Evolutionary conservation across 2,797 vertebrate genomes (phyloP), one percentile per base, ranked within the genome.

Genomic region (Hypotaenidia philippensis): DNA sequence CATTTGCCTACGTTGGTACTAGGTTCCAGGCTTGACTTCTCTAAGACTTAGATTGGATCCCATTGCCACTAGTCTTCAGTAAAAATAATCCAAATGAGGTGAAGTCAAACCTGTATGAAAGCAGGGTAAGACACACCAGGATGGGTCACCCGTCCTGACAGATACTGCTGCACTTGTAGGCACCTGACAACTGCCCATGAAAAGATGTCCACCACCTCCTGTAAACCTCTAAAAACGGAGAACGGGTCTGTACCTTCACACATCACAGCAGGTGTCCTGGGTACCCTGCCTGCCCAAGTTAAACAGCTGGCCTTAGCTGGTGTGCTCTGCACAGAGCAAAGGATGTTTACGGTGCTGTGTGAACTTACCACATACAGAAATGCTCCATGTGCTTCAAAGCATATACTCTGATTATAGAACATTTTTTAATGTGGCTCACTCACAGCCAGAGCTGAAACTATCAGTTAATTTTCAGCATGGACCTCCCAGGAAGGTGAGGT

Each of bases 111-210:
- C 13, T 29, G 11, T 16, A 21, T 53, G 75, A 87, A 91, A 87
- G 15, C 45, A 36, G 53, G 10, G 13, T 53, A 74, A 63, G 60
- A 83, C 34, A 75, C 29, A 77, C 3, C 15, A 71, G 34, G 25
- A 29, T 23, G 26, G 68, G 34, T 13, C 29, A 56, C 41, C 17
- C n/a, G 20, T 14, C 38, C 45, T 4, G 6, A 78, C 5, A 76
- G 64, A 60, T 10, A 80, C 32, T 6, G 8, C n/a, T n/a, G 40
- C 44, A 49, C 40, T 31, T 20, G 31, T 13, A 70, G 36, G 45
- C 1, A 2, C 20, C 29, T n/a, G 25, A 29, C 1, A 4, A 27
- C 2, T 34, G 56, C n/a, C 40, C 4, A 1, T 18, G 45, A 34
- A 74, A 80, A 87, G 50, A 21, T 40, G 27, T 77, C 40, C 55